Evolutionary conservation across 2,888 invertebrate genomes (phyloP).

Genomic region (Apodemia hepburni): DNA sequence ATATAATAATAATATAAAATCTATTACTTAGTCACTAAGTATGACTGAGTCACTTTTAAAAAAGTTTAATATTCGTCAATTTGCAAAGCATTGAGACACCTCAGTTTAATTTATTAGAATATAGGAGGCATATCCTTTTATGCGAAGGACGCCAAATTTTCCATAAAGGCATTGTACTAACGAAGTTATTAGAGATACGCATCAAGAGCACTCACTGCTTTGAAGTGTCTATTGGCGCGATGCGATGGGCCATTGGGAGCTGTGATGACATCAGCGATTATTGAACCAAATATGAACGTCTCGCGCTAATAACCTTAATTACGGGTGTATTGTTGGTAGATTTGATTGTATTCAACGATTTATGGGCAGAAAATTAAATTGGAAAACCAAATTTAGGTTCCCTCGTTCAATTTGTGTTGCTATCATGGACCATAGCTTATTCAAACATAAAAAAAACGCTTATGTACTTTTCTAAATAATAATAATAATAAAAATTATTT

Average conservation of each 20-base stretch:
- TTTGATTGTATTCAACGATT: slow-evolving; percentile 11
- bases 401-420: neutral
- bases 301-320: slow-evolving; percentile 13
- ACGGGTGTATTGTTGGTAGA: neutral
- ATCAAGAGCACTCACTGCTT: slow-evolving; percentile 10
- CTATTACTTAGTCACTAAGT: no score
- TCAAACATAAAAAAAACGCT: no score
- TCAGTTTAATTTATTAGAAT: neutral
- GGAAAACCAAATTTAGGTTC: neutral
- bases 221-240: slow-evolving; percentile 14
- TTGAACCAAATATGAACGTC: slow-evolving; percentile 15
- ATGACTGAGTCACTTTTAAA: no score
- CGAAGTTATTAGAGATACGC: slow-evolving; percentile 15
- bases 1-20: no score
- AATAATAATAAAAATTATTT: no score
- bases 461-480: no score
- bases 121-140: slow-evolving; percentile 1
- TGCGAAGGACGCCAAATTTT: slow-evolving; percentile 1
- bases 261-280: slow-evolving; percentile 13
- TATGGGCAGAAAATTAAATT: slow-evolving; percentile 1
- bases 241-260: slow-evolving; percentile 5
- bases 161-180: slow-evolving; percentile 12
- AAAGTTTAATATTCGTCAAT: neutral
- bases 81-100: neutral
- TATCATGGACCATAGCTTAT: neutral